Conservation (phyloP, 1,140 invertebrate species). For the Drosophila ercepeae region DNA sequence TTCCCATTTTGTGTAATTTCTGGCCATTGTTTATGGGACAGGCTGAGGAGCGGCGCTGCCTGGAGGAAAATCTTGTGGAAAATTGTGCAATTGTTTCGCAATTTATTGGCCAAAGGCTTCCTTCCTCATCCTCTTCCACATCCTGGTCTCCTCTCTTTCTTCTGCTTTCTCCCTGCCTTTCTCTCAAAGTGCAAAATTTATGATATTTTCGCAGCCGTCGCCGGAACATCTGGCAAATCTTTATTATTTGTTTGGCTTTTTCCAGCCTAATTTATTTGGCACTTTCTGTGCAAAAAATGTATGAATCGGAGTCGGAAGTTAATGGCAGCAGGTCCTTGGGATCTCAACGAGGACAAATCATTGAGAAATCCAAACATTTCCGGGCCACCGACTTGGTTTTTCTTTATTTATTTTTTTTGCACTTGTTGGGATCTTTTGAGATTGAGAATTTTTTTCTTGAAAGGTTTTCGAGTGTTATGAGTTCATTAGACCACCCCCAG, state of each 20-base stretch:
- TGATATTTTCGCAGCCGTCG: slow-evolving; percentile 42
- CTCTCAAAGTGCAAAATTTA: slow-evolving; percentile 51
- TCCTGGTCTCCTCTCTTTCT: neutral
- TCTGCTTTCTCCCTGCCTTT: slow-evolving; percentile 7
- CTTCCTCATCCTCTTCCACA: slow-evolving; percentile 17
- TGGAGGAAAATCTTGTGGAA: slow-evolving; percentile 72
- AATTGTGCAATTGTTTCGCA: slow-evolving; percentile 83
- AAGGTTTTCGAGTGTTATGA: slow-evolving; percentile 4
- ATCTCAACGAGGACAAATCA: neutral
- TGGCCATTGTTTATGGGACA: slow-evolving; percentile 77
- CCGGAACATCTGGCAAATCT: slow-evolving; percentile 21
- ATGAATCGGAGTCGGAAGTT: slow-evolving; percentile 27
- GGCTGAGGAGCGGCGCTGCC: slow-evolving; percentile 39
- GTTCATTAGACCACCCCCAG: slow-evolving; percentile 15
- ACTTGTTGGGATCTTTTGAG: slow-evolving; percentile 1
- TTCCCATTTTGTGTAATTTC: slow-evolving; percentile 45
- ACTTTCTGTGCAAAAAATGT: slow-evolving; percentile 15
- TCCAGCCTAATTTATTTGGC: slow-evolving; percentile 44
- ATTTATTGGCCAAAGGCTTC: slow-evolving; percentile 77
- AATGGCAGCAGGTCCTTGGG: slow-evolving; percentile 24
- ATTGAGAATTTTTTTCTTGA: too few species aligned
- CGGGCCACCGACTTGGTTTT: slow-evolving; percentile 18
- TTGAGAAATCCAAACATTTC: slow-evolving; percentile 13
- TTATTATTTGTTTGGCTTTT: slow-evolving; percentile 30
- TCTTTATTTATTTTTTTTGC: slow-evolving; percentile 22